Base-by-base conservation (phyloP, 2,113 vertebrate species). In the Meles meles region DNA sequence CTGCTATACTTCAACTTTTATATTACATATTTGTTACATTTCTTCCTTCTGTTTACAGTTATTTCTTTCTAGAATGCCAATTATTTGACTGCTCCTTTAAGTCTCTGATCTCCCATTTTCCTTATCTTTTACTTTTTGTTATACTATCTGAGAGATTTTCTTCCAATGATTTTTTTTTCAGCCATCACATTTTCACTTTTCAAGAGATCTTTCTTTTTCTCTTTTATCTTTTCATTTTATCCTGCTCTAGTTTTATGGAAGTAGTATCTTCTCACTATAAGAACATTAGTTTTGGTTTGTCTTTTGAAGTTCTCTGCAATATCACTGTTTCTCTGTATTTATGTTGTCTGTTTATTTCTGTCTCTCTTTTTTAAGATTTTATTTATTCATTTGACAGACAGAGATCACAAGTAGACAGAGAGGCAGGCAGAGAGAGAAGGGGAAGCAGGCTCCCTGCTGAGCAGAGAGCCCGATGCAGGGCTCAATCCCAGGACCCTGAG, bases 211-310 rank as follows among this genome's bases (percentile, higher is more conserved):
- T 59, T 76, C 72, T 89, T 69, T 69, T 88, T 82, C 77, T 44
- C 39, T 18, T 63, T 69, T 69, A 90, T 84, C 59, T 79, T 93
- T 77, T 93, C 29, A 77, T 89, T 96, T 93, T 55, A 84, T n/a
- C 20, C 61, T 71, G 9, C 55, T 93, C 69, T 49, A 69, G 10
- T 71, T 88, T 85, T 61, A 71, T n/a, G 57, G 37, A 89, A 79
- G 49, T 90, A 76, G 31, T n/a, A 67, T 72, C 44, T 76, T 89
- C 6, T 69, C 69, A 86, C 39, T 65, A 29, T 59, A 83, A 84
- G 8, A 18, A 18, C 21, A 34, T 76, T 49, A 47, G 10, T 27
- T 88, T 88, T 81, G 21, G 81, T 92, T 76, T 86, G 3, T 79
- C 61, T 39, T 89, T 80, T 72, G 42, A 80, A 47, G 13, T 96